phyloP scores from a whole-genome alignment of 2,113 vertebrate genomes.

The Pachycephala philippinensis region DNA sequence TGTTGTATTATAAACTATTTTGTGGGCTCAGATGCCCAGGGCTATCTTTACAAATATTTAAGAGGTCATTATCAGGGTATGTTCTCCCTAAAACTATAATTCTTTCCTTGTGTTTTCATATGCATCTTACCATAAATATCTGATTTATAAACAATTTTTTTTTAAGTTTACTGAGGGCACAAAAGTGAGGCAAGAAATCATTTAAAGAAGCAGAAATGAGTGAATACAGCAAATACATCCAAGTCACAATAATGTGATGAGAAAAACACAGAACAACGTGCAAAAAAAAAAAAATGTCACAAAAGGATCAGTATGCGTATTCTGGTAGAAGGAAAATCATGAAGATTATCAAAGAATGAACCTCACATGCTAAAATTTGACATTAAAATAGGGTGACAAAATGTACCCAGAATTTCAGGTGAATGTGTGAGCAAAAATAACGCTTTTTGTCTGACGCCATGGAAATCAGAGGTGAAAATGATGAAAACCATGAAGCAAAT shows the following conservation, averaged over 20 bases:
- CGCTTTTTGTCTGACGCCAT: neutral
- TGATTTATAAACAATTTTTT: slow-evolving; percentile 32
- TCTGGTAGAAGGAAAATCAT: neutral
- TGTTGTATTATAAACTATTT: slow-evolving; percentile 69
- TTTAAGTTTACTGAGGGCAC: neutral
- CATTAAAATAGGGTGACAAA: neutral
- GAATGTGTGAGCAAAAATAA: neutral
- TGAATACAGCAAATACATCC: neutral
- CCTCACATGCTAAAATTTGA: neutral
- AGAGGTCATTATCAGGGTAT: slow-evolving; percentile 62
- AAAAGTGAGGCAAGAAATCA: neutral
- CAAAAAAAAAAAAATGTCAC: neutral
- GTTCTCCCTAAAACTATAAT: slow-evolving; percentile 59
- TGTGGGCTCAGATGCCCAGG: slow-evolving; percentile 64
- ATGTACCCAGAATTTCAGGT: neutral
- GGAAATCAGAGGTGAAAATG: neutral
- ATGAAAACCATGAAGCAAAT: neutral
- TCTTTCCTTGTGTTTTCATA: slow-evolving; percentile 53
- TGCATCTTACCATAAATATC: slow-evolving; percentile 46
- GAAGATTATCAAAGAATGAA: neutral
- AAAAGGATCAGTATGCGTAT: neutral
- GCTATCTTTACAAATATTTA: slow-evolving; percentile 69
- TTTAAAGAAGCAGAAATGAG: neutral
- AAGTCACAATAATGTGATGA: neutral
- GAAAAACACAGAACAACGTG: neutral